phyloP scores from a whole-genome alignment of 1,140 invertebrate genomes.

The Philotrypesis tridentata region DNA sequence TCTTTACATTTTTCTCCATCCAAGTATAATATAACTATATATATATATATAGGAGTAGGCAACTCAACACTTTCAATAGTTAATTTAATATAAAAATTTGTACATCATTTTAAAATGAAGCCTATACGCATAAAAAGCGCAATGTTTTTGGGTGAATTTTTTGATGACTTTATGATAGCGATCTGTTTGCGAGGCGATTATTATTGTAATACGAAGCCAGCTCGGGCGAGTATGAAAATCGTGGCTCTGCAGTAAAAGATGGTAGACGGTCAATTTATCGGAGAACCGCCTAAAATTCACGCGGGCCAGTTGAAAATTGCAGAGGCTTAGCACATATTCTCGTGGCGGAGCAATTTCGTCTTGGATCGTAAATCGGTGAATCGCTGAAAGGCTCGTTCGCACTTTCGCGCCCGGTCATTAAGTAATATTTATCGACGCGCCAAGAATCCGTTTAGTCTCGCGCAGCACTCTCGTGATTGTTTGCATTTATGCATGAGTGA shows the following conservation, averaged over 20 bases:
- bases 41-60: too few relatives aligned
- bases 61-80: too few relatives aligned
- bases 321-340: not conserved
- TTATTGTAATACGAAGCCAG: too few relatives aligned
- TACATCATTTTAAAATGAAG: too few relatives aligned
- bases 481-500: not conserved
- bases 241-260: too few relatives aligned
- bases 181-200: too few relatives aligned
- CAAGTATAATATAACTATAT: too few relatives aligned
- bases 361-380: conserved; percentile 39
- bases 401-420: conserved; percentile 54
- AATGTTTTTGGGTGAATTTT: too few relatives aligned
- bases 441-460: conserved; percentile 20
- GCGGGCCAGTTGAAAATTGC: not conserved
- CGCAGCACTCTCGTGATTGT: not conserved
- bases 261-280: conserved; percentile 15
- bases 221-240: not conserved
- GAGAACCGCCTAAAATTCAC: conserved; percentile 5
- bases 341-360: not conserved
- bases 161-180: not conserved
- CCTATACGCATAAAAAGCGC: too few relatives aligned
- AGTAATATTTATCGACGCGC: conserved; percentile 56
- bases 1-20: too few relatives aligned
- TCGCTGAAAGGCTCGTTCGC: conserved; percentile 55
- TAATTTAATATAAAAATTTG: too few relatives aligned